Evolutionary conservation across 2,888 invertebrate genomes (phyloP), one percentile per base, ranked within the genome.

Genomic region (Cerceris rybyensis): DNA sequence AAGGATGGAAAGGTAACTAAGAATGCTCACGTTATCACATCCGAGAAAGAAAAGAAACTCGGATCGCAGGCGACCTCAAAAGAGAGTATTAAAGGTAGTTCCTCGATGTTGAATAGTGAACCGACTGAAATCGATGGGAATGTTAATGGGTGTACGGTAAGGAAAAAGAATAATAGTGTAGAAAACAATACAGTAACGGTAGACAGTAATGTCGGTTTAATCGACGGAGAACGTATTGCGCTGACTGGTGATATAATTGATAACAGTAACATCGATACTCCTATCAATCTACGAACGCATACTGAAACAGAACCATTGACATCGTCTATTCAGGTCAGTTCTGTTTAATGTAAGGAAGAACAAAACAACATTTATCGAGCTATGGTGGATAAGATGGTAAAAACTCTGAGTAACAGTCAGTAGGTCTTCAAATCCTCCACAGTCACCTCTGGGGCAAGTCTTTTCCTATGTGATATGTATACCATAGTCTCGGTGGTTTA

Each of bases 281-380:
- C 94, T 14, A 92, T 93, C 0, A 94, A 93, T 85, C 93, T 94
- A 83, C 94, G 94, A 71, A 86, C 93, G 60, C 94, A 94, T 81
- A 93, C 93, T 11, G 93, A 94, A 50, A 70, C 88, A 39, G 91
- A 92, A 59, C 93, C 94, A 5, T 92, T 94, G 11, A 93, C 93
- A 82, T 92, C 94, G 39, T 93, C 94, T 71, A 94, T 94, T 93
- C 95, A 94, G 93, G 94, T 95, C 84, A 94, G 94, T 88, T 94
- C 94, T 17, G 94, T 95, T 80, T 94, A 93, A 92, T 71, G 70
- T 57, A 75, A 50, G 60, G 9, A 28, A 28, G 28, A 28, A 1
- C 1, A 28, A 28, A 28, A 28, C 28, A 28, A 28, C 28, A 4
- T 28, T 28, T 28, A 28, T 28, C 28, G 28, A 28, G 28, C 28